Evolutionary conservation across 2,113 vertebrate species (phyloP).

Genomic region (Ancistrus triradiatus): DNA sequence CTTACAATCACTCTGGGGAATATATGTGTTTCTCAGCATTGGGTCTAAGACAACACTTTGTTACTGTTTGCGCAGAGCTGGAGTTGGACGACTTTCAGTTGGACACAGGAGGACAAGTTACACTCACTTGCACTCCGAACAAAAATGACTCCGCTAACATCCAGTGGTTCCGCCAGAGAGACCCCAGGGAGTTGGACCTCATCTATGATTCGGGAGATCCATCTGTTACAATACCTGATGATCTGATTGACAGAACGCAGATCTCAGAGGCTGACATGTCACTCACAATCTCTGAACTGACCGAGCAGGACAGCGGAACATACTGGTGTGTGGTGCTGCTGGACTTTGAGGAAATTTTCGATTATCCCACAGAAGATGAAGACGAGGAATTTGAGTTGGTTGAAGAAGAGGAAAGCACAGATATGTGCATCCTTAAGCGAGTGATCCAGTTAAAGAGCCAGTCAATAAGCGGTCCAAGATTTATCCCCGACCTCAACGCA

Average conservation of each 20-base stretch:
- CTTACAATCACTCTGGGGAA: slow-evolving; percentile 41
- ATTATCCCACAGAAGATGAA: background rate
- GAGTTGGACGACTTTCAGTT: background rate
- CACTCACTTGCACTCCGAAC: background rate
- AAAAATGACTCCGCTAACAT: slow-evolving; percentile 24
- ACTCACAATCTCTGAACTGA: slow-evolving; percentile 44
- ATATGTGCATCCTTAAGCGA: slow-evolving; percentile 54
- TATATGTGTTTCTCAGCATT: slow-evolving; percentile 56
- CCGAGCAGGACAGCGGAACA: slow-evolving; percentile 35
- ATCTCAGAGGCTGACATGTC: slow-evolving; percentile 24
- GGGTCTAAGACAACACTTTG: slow-evolving; percentile 39
- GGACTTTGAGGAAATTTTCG: rapidly evolving
- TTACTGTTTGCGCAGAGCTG: slow-evolving; percentile 54
- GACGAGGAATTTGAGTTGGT: rapidly evolving
- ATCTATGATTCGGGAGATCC: slow-evolving; percentile 42
- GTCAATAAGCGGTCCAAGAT: background rate
- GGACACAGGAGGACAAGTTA: background rate
- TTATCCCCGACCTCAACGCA: too few species aligned
- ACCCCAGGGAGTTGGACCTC: slow-evolving; percentile 15
- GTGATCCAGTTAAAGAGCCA: slow-evolving; percentile 39
- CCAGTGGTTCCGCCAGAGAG: slow-evolving; percentile 54
- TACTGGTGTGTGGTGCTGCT: slow-evolving; percentile 59
- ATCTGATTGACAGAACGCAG: slow-evolving; percentile 41
- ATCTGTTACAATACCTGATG: slow-evolving; percentile 22
- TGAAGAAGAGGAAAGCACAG: slow-evolving; percentile 1